phyloP scores from a whole-genome alignment of 2,113 vertebrate genomes.

The Rhea pennata region DNA sequence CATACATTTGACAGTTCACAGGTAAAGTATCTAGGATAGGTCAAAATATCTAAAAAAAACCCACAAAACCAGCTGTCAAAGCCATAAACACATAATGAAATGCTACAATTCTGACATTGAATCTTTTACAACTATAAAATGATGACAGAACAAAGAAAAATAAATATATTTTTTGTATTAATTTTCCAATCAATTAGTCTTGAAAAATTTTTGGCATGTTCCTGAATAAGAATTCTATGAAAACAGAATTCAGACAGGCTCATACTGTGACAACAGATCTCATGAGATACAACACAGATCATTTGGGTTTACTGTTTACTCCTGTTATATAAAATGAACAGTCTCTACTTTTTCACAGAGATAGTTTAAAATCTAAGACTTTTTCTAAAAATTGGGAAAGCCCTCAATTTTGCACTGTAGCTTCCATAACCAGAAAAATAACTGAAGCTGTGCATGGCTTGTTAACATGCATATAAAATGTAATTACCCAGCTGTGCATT shows the following conservation, averaged over 20 bases:
- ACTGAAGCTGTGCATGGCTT: background rate
- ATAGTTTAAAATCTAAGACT: background rate
- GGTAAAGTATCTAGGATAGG: background rate
- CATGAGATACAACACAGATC: background rate
- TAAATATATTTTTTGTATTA: background rate
- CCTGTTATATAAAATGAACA: background rate
- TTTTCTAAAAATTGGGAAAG: background rate
- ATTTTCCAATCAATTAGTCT: background rate
- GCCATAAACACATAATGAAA: background rate
- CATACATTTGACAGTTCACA: background rate
- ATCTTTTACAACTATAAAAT: background rate
- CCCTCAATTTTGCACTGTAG: background rate
- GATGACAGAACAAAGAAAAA: background rate
- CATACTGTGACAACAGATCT: background rate
- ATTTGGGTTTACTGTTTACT: background rate
- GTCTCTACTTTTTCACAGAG: background rate
- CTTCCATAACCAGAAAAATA: background rate
- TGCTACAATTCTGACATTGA: background rate
- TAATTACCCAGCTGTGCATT: conserved; percentile 23
- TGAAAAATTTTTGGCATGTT: background rate
- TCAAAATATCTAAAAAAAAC: conserved; percentile 10
- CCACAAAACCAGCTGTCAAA: conserved; percentile 13
- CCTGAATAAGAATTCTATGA: background rate
- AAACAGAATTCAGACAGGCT: background rate
- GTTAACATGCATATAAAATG: conserved; percentile 27